These are phyloP conservation scores for Lagopus leucura DNA, from an alignment of 2,113 vertebrate genomes.

Conservation along the genomic window DNA sequence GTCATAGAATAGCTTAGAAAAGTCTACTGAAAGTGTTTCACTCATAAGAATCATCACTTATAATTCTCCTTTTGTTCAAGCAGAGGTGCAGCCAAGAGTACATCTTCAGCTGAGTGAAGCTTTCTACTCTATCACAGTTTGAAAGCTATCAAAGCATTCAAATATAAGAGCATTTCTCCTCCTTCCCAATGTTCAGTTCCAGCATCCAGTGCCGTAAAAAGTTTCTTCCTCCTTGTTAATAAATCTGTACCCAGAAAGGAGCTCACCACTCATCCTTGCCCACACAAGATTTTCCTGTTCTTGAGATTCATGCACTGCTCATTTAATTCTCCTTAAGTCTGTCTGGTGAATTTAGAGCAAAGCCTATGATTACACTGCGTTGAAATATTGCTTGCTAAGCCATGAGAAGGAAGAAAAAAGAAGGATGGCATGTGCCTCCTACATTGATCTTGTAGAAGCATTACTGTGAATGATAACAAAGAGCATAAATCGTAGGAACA, in stretches of 20 bases:
- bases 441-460: not conserved
- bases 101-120: not conserved
- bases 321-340: not conserved
- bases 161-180: not conserved
- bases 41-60: not conserved
- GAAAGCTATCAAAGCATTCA: not conserved
- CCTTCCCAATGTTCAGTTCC: not conserved
- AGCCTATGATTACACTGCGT: not conserved
- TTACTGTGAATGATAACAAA: not conserved
- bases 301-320: not conserved
- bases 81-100: accelerated
- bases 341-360: not conserved
- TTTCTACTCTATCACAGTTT: no score
- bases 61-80: not conserved
- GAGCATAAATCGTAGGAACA: not conserved
- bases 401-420: not conserved
- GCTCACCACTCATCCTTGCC: not conserved
- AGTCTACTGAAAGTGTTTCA: not conserved
- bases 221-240: not conserved
- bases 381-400: not conserved
- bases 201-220: not conserved
- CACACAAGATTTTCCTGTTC: not conserved
- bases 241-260: not conserved
- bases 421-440: not conserved
- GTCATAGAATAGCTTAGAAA: not conserved